Evolutionary conservation across 2,113 vertebrate species (phyloP).

Genomic region (Gorilla gorilla): DNA sequence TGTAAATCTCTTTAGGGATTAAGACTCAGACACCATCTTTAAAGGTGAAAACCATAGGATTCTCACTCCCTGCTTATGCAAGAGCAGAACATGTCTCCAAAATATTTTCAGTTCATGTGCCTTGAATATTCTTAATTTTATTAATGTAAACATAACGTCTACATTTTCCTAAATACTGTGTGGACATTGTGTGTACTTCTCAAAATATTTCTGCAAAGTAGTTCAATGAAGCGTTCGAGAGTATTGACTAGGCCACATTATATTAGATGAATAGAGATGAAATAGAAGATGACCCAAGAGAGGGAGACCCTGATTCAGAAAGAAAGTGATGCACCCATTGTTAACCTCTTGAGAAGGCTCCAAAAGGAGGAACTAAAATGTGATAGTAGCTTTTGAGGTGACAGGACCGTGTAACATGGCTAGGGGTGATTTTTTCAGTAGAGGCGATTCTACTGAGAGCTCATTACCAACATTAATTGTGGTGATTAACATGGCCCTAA

Average conservation of each 20-base stretch:
- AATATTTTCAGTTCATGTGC: neutral
- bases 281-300: accelerated
- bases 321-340: accelerated
- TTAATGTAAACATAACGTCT: accelerated
- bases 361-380: neutral
- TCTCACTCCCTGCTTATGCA: neutral
- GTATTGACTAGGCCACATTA: accelerated
- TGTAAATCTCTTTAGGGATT: neutral
- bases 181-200: too few species aligned
- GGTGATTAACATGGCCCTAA: accelerated
- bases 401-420: accelerated
- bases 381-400: too few species aligned
- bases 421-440: neutral
- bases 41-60: neutral
- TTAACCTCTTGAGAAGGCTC: neutral
- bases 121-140: neutral
- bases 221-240: neutral
- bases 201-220: neutral
- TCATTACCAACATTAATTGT: neutral
- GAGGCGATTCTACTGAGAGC: neutral
- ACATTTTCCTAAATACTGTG: neutral
- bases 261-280: neutral
- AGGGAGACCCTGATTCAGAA: accelerated
- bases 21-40: neutral
- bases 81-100: neutral